Evolutionary conservation across 2,113 vertebrate species (phyloP).

Genomic region (Cottus gobio): DNA sequence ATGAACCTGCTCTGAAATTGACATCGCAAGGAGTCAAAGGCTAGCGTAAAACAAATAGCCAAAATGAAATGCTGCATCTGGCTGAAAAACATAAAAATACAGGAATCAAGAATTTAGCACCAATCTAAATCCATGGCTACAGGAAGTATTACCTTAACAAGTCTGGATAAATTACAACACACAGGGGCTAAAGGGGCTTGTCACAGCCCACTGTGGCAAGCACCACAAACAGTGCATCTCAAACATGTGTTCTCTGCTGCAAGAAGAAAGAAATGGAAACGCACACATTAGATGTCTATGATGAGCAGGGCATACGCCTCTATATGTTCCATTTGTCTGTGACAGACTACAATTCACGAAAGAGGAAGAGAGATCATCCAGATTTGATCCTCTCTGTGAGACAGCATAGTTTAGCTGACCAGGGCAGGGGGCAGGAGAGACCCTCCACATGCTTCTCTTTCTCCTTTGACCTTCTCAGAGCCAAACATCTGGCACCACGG

Average conservation of each 20-base stretch:
- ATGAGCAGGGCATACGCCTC: constrained; percentile 15
- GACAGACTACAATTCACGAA: constrained; percentile 21
- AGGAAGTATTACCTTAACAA: background rate
- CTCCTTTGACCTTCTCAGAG: constrained; percentile 46
- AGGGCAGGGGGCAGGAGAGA: constrained; percentile 11
- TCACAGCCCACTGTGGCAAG: background rate
- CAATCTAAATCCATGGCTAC: background rate
- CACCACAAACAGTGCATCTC: background rate
- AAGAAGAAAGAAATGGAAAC: background rate
- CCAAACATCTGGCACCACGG: constrained; percentile 64
- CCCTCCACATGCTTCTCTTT: constrained; percentile 38
- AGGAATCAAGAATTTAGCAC: background rate
- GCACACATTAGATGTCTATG: background rate
- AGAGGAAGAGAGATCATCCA: constrained; percentile 49
- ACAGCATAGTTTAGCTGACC: constrained; percentile 46
- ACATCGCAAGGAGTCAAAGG: background rate
- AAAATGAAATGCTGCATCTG: background rate
- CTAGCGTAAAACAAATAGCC: background rate
- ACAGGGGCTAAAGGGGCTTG: background rate
- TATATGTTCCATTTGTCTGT: constrained; percentile 6
- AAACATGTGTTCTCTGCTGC: background rate
- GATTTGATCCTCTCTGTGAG: constrained; percentile 55
- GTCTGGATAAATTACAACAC: background rate
- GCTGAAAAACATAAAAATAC: background rate
- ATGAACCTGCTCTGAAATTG: background rate